Evolutionary conservation across 2,888 invertebrate species (phyloP), one percentile per base, ranked within the genome.

Genomic region (Thereva unica): DNA sequence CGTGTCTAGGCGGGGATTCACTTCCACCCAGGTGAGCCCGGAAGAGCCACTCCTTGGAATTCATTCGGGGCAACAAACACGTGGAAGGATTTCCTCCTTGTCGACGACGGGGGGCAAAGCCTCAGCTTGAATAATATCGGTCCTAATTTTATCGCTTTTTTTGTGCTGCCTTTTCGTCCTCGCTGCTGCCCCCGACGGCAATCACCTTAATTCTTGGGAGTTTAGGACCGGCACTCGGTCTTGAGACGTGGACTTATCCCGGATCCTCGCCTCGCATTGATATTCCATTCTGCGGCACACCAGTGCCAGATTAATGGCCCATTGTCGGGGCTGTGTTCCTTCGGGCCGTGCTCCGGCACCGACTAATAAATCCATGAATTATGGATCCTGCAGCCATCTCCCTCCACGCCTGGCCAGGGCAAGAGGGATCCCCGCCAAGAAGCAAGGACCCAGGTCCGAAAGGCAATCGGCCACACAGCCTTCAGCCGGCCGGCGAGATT

Each of bases 351-450:
- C 45, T 38, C 9, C 53, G 38, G 49, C 47, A 49, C 5, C 38
- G 59, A 45, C 50, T 61, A 61, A 61, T 61, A 61, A 61, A 61
- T 41, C 61, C 50, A 61, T 61, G 61, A 61, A 61, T 61, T 61
- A 61, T 61, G 61, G 61, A 61, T 61, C 50, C 50, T 49, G 23
- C 40, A 40, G 34, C 50, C 61, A 61, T 40, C 42, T 49, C 47
- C 59, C 37, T 44, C 35, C 5, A 50, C 34, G 40, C 61, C 4
- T 4, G n/a, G 5, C 9, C 34, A n/a, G 10, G 57, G 7, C 37
- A 4, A 5, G 12, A 34, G 0, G 34, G 35, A 12, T 7, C 4
- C 6, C 50, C 23, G 7, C 35, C 23, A 12, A 40, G 42, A 7
- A 10, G 42, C 57, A 50, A 41, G 41, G 38, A 12, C 7, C 50